Base-by-base conservation (phyloP, 2,888 invertebrate species). In the Noctuana brunneofusca region DNA sequence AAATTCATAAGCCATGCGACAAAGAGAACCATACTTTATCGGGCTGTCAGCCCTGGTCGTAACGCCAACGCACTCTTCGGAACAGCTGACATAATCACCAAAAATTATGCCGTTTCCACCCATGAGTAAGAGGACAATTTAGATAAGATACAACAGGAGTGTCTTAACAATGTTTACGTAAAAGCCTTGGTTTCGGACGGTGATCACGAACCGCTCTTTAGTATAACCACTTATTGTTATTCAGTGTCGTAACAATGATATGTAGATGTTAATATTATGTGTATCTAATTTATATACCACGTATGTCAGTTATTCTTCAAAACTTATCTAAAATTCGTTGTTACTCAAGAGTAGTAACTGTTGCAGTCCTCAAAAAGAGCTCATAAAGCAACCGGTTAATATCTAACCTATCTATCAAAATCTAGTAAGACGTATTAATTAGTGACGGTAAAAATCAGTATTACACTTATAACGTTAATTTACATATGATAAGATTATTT, bases 81-180 rank as follows among this genome's bases (percentile, higher is more conserved):
- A 83, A 83, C 83, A 76, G 75, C 81, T 87, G 85, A 88, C 84
- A 85, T 86, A 89, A 87, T 83, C 84, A 80, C 75, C 81, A 76
- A 68, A 85, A 84, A 86, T 86, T 81, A 83, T 79, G 66, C 68
- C 69, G 79, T 80, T 83, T 81, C 80, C 76, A 78, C 78, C 78
- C 74, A 73, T 72, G 75, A 76, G 74, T 77, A 72, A 76, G 62
- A 81, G 79, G 81, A 83, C 84, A 86, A 83, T 83, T 81, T 76
- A 78, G 78, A 78, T 78, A 79, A 63, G 67, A 66, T 49, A 78
- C 76, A 79, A 78, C 79, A 81, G 75, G 72, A 69, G 79, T 77
- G 79, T 82, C 72, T 69, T 79, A 77, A 76, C 75, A 81, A 83
- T 83, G 82, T 83, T 81, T 79, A 80, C 78, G 80, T 77, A 80